These are phyloP conservation scores for Pteropus alecto DNA, from an alignment of 2,113 vertebrate genomes.

Conservation along the genomic window DNA sequence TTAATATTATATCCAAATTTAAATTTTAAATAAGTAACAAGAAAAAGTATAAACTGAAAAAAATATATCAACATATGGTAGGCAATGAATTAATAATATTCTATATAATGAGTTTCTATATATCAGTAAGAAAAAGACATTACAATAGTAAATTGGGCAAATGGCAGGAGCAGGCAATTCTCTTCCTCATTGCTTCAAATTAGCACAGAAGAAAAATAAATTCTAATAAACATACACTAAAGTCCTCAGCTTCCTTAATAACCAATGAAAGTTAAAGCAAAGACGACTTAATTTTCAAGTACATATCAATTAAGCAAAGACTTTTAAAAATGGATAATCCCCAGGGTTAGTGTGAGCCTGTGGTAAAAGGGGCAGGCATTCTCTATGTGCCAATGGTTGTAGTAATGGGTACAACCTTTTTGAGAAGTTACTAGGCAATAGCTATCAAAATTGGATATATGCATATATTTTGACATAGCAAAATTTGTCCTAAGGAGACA, in stretches of 20 bases:
- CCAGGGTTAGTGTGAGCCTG: background rate
- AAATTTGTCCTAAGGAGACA: background rate
- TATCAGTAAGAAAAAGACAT: background rate
- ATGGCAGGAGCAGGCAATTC: background rate
- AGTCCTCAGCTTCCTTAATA: background rate
- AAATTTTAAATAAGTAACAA: background rate
- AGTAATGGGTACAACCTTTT: background rate
- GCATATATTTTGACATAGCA: background rate
- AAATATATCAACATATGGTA: background rate
- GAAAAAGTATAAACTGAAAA: background rate
- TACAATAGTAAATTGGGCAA: background rate
- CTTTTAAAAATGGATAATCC: background rate
- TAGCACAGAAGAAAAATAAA: slow-evolving; percentile 17
- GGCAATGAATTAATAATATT: background rate
- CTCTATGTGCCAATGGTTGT: background rate
- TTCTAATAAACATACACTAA: background rate
- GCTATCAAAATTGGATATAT: background rate
- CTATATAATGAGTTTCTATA: background rate
- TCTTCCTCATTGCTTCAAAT: background rate
- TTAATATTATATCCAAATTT: background rate
- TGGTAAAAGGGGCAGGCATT: background rate
- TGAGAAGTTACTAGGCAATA: background rate
- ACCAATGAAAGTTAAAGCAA: slow-evolving; percentile 17
- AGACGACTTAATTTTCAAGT: background rate
- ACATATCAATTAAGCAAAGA: slow-evolving; percentile 4